Conservation (phyloP, 2,888 invertebrate genomes). For the Scrobipalpa costella region DNA sequence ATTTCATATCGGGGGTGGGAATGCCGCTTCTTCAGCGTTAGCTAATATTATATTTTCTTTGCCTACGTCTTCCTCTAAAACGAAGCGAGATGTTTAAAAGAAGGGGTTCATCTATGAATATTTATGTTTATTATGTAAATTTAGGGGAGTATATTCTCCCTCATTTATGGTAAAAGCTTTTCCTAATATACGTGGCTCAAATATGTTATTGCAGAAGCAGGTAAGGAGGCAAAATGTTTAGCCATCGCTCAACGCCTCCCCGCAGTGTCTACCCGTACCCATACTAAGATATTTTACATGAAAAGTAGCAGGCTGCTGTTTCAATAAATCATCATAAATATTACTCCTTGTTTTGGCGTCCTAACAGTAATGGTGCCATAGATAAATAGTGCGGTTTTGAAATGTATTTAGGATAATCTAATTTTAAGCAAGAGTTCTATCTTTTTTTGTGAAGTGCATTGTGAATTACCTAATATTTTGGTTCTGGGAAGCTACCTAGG, state of each 20-base stretch:
- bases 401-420: background rate
- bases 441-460: too few species aligned
- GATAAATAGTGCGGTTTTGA: background rate
- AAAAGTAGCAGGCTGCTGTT: constrained; percentile 19
- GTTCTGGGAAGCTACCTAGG: too few species aligned
- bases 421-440: too few species aligned
- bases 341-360: constrained; percentile 13
- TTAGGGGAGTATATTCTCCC: constrained; percentile 43
- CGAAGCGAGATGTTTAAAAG: constrained; percentile 30
- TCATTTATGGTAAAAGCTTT: constrained; percentile 61
- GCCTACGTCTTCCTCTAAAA: constrained; percentile 1
- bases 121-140: constrained; percentile 48
- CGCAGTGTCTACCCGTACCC: constrained; percentile 18
- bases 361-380: background rate
- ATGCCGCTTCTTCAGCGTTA: too few species aligned
- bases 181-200: constrained; percentile 50
- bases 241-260: constrained; percentile 35
- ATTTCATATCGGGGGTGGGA: too few species aligned
- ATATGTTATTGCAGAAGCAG: constrained; percentile 28
- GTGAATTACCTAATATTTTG: too few species aligned
- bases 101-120: constrained; percentile 28
- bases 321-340: constrained; percentile 29
- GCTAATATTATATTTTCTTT: too few species aligned
- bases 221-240: constrained; percentile 40
- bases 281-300: constrained; percentile 12